Evolutionary conservation across 2,113 vertebrate genomes (phyloP), one percentile per base, ranked within the genome.

Genomic region (Calypte anna): DNA sequence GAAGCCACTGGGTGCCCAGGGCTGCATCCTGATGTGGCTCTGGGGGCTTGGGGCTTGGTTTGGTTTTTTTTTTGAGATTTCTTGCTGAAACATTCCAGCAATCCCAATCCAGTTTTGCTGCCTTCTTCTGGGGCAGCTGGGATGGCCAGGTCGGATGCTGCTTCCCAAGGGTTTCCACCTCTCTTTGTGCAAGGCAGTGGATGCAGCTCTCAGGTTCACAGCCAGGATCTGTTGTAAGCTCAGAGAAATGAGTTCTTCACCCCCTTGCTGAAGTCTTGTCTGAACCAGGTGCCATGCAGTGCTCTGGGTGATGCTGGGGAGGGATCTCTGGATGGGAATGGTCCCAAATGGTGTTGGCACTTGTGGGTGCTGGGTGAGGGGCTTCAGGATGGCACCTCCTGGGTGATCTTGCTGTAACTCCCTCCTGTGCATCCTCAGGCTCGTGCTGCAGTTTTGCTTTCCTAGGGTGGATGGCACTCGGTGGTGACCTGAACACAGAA

Each of bases 401-500:
- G 1, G 4, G 4, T 58, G 43, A 28, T 78, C 12, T 23, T 67
- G 27, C 46, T 72, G 91, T 85, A 33, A 25, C 30, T 10, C 9
- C 4, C 6, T 86, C 38, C 64, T 6, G 3, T 66, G 5, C 15
- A 3, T 50, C 31, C 25, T 9, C 11, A 18, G 0, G 3, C 7
- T 54, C 0, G 0, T 50, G 20, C 57, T 66, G 0, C n/a, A 59
- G 31, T 7, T 46, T 74, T 59, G 4, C 28, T 78, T 84, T 17
- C 53, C 6, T 6, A 21, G 33, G 13, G 15, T 58, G 27, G 12
- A 8, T 59, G 31, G 6, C 30, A 28, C 38, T 78, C 15, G 16
- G 22, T 0, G 3, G 4, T 8, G 13, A 10, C 48, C 36, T 78
- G 61, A 62, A 2, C 0, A 1, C 16, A 31, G 31, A 21, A 43